Evolutionary conservation across 2,113 vertebrate genomes (phyloP).

Genomic region (Myotis lucifugus): DNA sequence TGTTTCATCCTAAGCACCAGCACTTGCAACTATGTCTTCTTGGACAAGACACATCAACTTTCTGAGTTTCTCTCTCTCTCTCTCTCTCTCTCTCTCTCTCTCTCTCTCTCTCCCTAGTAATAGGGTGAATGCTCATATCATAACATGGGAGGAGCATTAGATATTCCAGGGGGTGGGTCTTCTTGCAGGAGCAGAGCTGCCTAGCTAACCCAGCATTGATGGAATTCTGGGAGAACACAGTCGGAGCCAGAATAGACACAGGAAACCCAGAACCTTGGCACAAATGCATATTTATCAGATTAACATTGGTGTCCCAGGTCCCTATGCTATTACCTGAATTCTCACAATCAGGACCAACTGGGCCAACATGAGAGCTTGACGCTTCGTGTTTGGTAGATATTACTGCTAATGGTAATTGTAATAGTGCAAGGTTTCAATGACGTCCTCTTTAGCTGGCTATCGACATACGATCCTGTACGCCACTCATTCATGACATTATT

Average conservation of each 20-base stretch:
- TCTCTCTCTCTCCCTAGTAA: too few relatives aligned
- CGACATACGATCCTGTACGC: rapidly evolving
- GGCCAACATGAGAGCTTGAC: not conserved
- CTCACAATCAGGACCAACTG: not conserved
- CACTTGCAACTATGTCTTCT: not conserved
- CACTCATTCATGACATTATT: not conserved
- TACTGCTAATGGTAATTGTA: not conserved
- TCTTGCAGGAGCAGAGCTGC: not conserved
- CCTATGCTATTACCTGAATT: not conserved
- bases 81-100: not conserved
- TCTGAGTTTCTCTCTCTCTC: not conserved
- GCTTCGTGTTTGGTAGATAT: not conserved
- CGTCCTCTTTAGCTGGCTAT: too few relatives aligned
- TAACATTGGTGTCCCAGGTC: rapidly evolving
- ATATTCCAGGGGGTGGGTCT: not conserved
- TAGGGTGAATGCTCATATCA: not conserved
- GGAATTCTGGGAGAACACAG: not conserved
- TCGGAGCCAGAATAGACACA: not conserved
- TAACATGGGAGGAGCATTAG: not conserved
- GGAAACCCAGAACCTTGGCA: not conserved
- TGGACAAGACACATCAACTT: not conserved
- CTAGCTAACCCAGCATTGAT: not conserved
- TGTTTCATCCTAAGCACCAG: not conserved
- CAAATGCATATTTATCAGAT: not conserved
- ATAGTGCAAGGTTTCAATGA: not conserved